Conservation (phyloP, 2,113 vertebrate species). For the Climacteris rufus region DNA sequence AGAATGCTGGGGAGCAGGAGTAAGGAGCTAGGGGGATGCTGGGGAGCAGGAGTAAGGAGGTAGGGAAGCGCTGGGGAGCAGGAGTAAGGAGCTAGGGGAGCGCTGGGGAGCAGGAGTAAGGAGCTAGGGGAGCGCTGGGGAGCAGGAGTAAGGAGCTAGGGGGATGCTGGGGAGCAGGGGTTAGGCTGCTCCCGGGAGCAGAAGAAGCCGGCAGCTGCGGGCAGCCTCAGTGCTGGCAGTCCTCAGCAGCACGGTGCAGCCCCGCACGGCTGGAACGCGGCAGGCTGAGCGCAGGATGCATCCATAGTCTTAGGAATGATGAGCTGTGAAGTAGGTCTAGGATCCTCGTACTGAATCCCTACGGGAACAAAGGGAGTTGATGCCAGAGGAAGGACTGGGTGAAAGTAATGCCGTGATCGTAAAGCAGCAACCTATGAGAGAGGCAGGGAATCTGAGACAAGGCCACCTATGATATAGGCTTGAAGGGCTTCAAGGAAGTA, state of each 20-base stretch:
- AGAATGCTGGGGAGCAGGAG: neutral
- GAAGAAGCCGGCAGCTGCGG: accelerated
- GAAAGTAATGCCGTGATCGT: accelerated
- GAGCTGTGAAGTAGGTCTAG: accelerated
- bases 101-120: neutral
- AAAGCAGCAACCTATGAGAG: accelerated
- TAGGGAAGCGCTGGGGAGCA: neutral
- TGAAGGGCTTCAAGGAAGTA: neutral
- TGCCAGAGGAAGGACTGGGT: accelerated
- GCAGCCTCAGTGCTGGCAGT: accelerated
- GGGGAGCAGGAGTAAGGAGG: neutral
- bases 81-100: neutral
- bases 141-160: neutral
- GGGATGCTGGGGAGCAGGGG: too few relatives aligned
- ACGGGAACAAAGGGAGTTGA: neutral
- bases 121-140: accelerated
- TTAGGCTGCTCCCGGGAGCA: accelerated
- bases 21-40: neutral
- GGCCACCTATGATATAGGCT: accelerated
- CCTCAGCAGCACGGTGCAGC: accelerated
- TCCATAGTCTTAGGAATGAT: accelerated
- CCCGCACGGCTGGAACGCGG: accelerated
- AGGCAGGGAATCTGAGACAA: accelerated
- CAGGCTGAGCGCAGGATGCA: accelerated
- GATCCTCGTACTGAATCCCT: accelerated